Base-by-base conservation (phyloP, 2,797 vertebrate genomes). In the Choloepus didactylus region DNA sequence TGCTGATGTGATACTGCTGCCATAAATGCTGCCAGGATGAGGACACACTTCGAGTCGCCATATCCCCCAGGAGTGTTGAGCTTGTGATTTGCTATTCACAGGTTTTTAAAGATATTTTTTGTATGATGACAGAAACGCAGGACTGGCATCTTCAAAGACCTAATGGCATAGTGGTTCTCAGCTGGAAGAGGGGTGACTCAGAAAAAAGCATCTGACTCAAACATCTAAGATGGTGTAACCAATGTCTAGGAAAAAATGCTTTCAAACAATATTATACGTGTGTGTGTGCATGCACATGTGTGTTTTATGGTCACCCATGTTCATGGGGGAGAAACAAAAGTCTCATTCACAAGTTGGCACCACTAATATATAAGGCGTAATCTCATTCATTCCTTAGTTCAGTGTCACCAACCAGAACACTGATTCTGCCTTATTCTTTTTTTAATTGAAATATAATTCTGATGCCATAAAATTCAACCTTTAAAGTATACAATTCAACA, bases 381-480 rank as follows among this genome's bases (percentile, higher is more conserved):
- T 23, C 25, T 64, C 92, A 67, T 15, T 69, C 49, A 29, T n/a
- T 19, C 31, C 59, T 54, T n/a, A 70, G 31, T 87, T 85, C 29
- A 89, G 27, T 6, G 46, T 94, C 60, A 54, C 18, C 27, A 41
- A 56, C 81, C 41, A 76, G 41, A 90, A 82, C 5, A 72, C n/a
- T 70, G 46, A 80, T 18, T 87, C 87, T 72, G 75, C 49, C 31
- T 91, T 59, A 54, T 41, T 75, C 67, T 95, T 82, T 89, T 29
- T 49, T 56, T 80, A 59, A 86, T 9, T 91, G n/a, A 83, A 94
- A 96, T 76, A 62, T 27, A 75, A n/a, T 54, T n/a, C 44, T 83
- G 1, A 12, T 44, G 27, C 27, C 64, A 77, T 31, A 49, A 79
- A 72, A 67, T 25, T 91, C 16, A 56, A 18, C 81, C 60, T 73